A percentile compares a stretch with the other conserved stretches of the same genome.
phyloP scores from a whole-genome alignment of 2,797 vertebrate species.

The Melanogrammus aeglefinus region DNA sequence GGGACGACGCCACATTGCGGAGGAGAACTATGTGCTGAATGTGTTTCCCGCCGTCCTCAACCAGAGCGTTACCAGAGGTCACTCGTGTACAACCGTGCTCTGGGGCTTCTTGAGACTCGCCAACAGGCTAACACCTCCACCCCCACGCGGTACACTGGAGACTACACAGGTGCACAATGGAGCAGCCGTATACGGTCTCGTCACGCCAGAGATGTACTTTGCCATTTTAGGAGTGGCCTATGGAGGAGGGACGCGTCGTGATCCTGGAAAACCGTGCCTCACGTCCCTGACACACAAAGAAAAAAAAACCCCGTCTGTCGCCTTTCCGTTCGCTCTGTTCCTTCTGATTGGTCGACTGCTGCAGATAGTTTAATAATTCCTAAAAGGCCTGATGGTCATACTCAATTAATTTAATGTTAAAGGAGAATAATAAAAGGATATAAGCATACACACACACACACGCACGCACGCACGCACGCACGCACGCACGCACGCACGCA shows the following conservation, averaged over 20 bases:
- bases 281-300: background rate
- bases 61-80: background rate
- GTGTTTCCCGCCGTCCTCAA: background rate
- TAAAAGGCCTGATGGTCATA: background rate
- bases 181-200: background rate
- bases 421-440: background rate
- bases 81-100: background rate
- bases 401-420: background rate
- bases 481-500: background rate
- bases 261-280: background rate
- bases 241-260: background rate
- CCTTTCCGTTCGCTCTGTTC: background rate
- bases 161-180: background rate
- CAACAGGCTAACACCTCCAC: background rate
- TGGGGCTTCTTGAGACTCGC: background rate
- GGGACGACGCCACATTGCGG: background rate
- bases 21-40: background rate
- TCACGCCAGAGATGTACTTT: background rate
- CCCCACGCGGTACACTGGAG: background rate
- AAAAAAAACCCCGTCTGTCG: background rate
- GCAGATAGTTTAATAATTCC: background rate
- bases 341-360: background rate
- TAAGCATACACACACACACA: background rate
- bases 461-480: no score
- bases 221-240: conserved; percentile 36